Conservation (phyloP, 2,797 vertebrate species). For the Poeciliopsis infans region DNA sequence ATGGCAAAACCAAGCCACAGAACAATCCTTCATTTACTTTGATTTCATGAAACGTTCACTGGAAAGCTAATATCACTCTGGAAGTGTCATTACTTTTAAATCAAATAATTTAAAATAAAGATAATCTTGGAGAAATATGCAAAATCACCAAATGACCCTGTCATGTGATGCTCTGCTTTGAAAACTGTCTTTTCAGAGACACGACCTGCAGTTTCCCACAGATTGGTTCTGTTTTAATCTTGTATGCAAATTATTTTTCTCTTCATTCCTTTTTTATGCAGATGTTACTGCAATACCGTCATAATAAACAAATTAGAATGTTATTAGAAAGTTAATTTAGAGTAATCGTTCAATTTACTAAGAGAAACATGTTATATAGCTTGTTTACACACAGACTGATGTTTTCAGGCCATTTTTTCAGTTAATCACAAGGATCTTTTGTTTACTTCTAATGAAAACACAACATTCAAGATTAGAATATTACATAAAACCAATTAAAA, state of each 20-base stretch:
- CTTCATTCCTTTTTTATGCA: background rate
- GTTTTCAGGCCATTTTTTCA: background rate
- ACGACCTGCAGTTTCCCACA: background rate
- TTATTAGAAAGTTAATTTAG: background rate
- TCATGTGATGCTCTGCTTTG: too few relatives aligned
- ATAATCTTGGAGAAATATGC: background rate
- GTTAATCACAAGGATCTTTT: background rate
- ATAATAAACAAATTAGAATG: background rate
- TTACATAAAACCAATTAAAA: background rate
- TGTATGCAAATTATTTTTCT: background rate
- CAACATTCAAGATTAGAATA: background rate
- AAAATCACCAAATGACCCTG: too few relatives aligned
- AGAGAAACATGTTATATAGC: background rate
- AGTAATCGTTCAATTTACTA: background rate
- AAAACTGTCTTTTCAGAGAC: background rate
- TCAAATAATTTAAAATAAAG: background rate
- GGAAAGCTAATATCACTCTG: background rate
- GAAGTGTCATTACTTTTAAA: background rate
- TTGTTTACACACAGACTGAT: background rate
- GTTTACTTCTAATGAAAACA: background rate
- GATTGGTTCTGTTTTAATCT: background rate
- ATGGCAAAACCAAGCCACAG: constrained; percentile 51
- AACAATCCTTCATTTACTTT: background rate
- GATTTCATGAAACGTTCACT: background rate
- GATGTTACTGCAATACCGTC: background rate